Evolutionary conservation across 2,797 vertebrate genomes (phyloP).

Genomic region (Aeoliscus strigatus): DNA sequence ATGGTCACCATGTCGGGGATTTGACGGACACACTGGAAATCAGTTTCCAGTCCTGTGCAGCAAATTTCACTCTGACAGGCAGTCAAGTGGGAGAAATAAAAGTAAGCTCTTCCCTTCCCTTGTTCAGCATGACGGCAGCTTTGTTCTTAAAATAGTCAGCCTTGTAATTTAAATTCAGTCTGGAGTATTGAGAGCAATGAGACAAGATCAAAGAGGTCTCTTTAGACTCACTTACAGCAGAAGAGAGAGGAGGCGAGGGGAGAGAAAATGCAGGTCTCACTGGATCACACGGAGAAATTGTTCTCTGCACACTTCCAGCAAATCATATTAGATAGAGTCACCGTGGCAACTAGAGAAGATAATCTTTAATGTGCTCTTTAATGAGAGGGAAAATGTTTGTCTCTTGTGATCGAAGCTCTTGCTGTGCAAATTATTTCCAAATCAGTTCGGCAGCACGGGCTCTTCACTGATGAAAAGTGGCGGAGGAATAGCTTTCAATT

Average conservation of each 20-base stretch:
- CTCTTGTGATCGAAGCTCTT: conserved; percentile 70
- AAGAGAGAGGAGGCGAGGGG: conserved; percentile 42
- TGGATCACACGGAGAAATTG: conserved; percentile 66
- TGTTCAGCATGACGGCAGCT: conserved; percentile 62
- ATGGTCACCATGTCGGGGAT: no score
- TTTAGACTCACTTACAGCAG: conserved; percentile 68
- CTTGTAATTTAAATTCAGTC: conserved; percentile 71
- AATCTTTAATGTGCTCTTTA: conserved; percentile 72
- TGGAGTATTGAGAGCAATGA: conserved; percentile 67
- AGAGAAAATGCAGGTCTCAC: conserved; percentile 59
- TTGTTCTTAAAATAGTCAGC: conserved; percentile 73
- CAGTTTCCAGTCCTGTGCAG: conserved; percentile 15
- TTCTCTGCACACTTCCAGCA: conserved; percentile 59
- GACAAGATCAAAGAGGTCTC: conserved; percentile 74
- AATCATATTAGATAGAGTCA: conserved; percentile 70
- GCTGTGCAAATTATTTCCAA: conserved; percentile 70
- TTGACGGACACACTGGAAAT: conserved; percentile 35
- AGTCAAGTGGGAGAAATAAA: conserved; percentile 42
- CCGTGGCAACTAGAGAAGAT: conserved; percentile 65
- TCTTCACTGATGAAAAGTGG: conserved; percentile 63
- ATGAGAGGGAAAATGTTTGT: conserved; percentile 77
- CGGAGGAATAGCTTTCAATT: conserved; percentile 69
- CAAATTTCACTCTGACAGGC: conserved; percentile 43
- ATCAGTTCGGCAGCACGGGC: conserved; percentile 60
- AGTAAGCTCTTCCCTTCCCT: conserved; percentile 47